phyloP scores from a whole-genome alignment of 2,888 invertebrate genomes.

The Myopa testacea region DNA sequence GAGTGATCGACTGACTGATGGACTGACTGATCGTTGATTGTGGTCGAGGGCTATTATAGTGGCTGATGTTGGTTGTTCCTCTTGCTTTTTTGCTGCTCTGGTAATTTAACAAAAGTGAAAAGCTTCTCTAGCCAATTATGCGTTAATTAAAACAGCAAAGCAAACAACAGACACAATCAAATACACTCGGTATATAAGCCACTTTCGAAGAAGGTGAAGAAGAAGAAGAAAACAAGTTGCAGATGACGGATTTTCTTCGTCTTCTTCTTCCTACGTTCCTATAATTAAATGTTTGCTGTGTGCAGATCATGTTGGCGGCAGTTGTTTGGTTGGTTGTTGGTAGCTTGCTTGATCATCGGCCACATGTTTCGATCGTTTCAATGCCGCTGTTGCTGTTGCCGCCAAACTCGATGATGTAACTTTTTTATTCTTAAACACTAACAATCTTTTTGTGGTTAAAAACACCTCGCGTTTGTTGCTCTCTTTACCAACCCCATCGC shows the following conservation, averaged over 20 bases:
- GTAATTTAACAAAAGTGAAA: conserved; percentile 44
- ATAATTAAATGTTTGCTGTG: conserved; percentile 23
- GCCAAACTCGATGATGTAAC: conserved; percentile 31
- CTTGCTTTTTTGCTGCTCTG: conserved; percentile 1
- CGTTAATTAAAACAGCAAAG: conserved; percentile 48
- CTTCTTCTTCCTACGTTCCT: neutral
- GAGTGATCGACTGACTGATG: neutral
- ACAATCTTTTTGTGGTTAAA: neutral
- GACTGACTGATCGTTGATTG: neutral
- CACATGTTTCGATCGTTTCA: neutral
- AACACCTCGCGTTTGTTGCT: neutral
- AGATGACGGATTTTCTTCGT: neutral
- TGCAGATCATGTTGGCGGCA: conserved; percentile 32
- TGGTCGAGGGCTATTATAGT: conserved; percentile 28
- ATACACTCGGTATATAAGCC: neutral
- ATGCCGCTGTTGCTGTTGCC: conserved; percentile 10
- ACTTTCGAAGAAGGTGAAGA: conserved; percentile 3
- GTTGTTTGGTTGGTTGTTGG: neutral
- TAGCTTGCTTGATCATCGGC: neutral
- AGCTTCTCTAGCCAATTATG: conserved; percentile 43
- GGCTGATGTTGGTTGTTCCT: conserved; percentile 33
- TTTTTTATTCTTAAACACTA: conserved; percentile 1
- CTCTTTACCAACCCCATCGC: too few species aligned
- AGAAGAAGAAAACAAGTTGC: neutral
- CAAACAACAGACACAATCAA: conserved; percentile 40